Base-by-base conservation (phyloP, 1,140 invertebrate genomes). In the Drosophila chauvacae region DNA sequence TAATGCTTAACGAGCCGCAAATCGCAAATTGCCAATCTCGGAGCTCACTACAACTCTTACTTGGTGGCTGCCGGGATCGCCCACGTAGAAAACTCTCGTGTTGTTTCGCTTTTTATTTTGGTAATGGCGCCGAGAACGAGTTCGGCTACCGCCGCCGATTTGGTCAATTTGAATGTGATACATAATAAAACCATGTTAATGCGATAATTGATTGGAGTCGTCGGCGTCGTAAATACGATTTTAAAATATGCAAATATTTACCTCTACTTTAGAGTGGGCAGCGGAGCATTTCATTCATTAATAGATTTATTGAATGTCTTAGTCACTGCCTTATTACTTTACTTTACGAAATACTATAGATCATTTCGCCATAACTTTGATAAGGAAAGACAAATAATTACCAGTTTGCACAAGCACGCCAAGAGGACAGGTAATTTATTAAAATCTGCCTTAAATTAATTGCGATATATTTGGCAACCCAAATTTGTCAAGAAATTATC, bases 181-280 rank as follows among this genome's bases (percentile, higher is more conserved):
- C 74, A 77, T 77, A 77, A 61, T 77, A 50, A 77, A 77, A 39
- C 16, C 74, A 77, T 68, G 63, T 77, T 77, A 76, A 57, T 77
- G 50, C 74, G 74, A 60, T 77, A 77, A 77, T 77, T 77, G 74
- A 61, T 69, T 72, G 53, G 44, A 70, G 20, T 71, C 53, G 51
- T 7, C 37, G 48, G 48, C 48, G 20, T 50, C 65, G 69, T 59
- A 42, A 72, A 72, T 71, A 72, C 37, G 2, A 42, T 51, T 60
- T 72, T 37, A 30, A 60, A 72, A 72, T 72, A 72, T 72, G 44
- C 66, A 44, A 72, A 72, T 72, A 37, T 47, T 55, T 70, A n/a
- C n/a, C 30, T 2, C 35, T 51, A 30, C 18, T 20, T 69, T 33
- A 7, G n/a, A 13, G 48, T 70, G 63, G 63, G 62, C 18, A 47